Conservation (phyloP, 2,113 vertebrate species). For the Sclerurus mexicanus region DNA sequence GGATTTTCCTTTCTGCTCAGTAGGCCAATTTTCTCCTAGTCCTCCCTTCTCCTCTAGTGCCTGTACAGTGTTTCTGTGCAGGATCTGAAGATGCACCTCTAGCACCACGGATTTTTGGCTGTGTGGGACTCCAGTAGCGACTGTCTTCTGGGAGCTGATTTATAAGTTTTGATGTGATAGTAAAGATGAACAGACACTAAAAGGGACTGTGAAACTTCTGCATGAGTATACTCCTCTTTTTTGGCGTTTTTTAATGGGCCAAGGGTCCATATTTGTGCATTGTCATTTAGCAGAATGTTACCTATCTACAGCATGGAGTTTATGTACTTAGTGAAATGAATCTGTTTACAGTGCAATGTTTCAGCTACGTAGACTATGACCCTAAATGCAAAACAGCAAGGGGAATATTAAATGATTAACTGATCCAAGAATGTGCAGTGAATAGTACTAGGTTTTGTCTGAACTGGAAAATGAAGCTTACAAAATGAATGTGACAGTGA, state of each 20-base stretch:
- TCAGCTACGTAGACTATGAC: neutral
- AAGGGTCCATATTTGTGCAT: neutral
- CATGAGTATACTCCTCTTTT: neutral
- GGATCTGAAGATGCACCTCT: neutral
- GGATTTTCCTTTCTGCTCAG: neutral
- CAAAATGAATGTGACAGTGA: neutral
- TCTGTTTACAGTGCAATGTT: neutral
- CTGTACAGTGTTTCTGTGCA: neutral
- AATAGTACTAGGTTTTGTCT: neutral
- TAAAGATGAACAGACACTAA: neutral
- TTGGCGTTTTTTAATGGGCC: neutral
- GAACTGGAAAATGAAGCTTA: neutral
- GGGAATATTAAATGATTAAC: slow-evolving; percentile 20
- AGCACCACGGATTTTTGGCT: neutral
- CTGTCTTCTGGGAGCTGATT: neutral
- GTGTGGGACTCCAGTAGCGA: neutral
- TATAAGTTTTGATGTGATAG: neutral
- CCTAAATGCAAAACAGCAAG: neutral
- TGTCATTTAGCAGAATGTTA: neutral
- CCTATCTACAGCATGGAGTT: neutral
- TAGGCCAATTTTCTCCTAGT: neutral
- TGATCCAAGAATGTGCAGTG: neutral
- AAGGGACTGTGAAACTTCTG: neutral
- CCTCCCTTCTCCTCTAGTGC: neutral
- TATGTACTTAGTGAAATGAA: neutral